phyloP scores from a whole-genome alignment of 1,140 invertebrate genomes.

The Psix sp. region DNA sequence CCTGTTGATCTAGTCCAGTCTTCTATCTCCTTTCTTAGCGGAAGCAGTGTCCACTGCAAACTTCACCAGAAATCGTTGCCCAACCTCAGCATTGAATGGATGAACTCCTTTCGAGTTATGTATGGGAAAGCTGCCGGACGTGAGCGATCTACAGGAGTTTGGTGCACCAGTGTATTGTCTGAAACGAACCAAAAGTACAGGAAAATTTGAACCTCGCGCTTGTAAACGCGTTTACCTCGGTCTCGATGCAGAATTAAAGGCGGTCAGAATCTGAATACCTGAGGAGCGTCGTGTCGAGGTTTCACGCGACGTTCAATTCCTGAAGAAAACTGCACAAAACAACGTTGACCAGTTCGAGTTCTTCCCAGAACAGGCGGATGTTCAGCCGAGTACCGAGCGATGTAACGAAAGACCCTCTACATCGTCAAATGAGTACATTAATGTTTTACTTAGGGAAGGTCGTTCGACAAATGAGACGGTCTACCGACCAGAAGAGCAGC shows the following conservation, averaged over 20 bases:
- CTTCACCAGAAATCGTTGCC: slow-evolving; percentile 57
- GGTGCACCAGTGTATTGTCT: slow-evolving; percentile 33
- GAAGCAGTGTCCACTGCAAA: slow-evolving; percentile 58
- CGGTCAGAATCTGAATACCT: slow-evolving; percentile 20
- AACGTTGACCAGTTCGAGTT: neutral
- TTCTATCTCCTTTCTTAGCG: slow-evolving; percentile 53
- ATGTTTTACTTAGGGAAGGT: too few relatives aligned
- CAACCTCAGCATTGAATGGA: slow-evolving; percentile 25
- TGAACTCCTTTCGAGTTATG: slow-evolving; percentile 20
- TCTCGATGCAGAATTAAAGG: slow-evolving; percentile 19
- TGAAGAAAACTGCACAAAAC: neutral
- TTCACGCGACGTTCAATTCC: slow-evolving; percentile 53
- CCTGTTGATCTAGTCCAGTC: slow-evolving; percentile 52
- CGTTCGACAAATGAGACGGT: too few relatives aligned
- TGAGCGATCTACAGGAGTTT: slow-evolving; percentile 20
- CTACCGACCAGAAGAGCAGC: too few relatives aligned
- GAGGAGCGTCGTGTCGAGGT: slow-evolving; percentile 31
- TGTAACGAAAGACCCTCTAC: too few relatives aligned
- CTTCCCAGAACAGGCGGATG: neutral
- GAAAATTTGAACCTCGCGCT: slow-evolving; percentile 49
- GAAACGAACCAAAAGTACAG: slow-evolving; percentile 17
- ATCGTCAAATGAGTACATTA: too few relatives aligned
- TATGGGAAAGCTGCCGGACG: slow-evolving; percentile 24
- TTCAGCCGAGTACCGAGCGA: too few relatives aligned
- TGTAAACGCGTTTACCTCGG: slow-evolving; percentile 52